Base-by-base conservation (phyloP, 2,888 invertebrate genomes). In the Drosophila peninsularis region DNA sequence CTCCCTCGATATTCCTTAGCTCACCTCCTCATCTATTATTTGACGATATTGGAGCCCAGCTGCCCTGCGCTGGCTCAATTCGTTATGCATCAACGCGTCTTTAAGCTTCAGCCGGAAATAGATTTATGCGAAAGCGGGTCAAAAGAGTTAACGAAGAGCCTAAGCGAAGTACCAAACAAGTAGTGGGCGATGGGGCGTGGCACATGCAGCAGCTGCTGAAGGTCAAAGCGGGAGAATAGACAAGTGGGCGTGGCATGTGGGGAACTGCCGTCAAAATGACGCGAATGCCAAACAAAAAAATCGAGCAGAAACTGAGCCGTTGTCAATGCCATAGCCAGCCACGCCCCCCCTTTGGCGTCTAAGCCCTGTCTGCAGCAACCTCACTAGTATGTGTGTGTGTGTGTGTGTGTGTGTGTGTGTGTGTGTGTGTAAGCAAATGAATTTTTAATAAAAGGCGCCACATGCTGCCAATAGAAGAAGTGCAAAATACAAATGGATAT, bases 361-460 rank as follows among this genome's bases (percentile, higher is more conserved):
- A 61, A 17, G 30, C 30, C 7, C 11, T 24, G 62, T 61, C 62
- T 62, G 37, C 45, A 19, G 1, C 37, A n/a, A 58, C 14, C 30
- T 7, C 10, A 17, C 14, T 21, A 9, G 13, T 55, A 17, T 34
- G 14, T 41, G 27, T 21, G 34, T 47, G 19, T 42, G 17, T 49
- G n/a, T n/a, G n/a, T n/a, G 17, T 54, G 32, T 50, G 24, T 61
- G 21, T 45, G 17, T 34, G 19, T 49, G 17, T 54, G 32, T 50
- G 24, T 61, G 21, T 45, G 17, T 34, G 19, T 49, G 30, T 82
- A 61, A 75, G 86, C 83, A 88, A 86, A 86, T 86, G 89, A 88
- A 89, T 86, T 86, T 86, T 89, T 86, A 89, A 89, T 89, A 86
- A 86, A 86, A 89, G 88, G 85, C 85, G 66, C 89, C 89, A 86